Conservation (phyloP, 2,797 vertebrate genomes). For the Notamacropus eugenii region DNA sequence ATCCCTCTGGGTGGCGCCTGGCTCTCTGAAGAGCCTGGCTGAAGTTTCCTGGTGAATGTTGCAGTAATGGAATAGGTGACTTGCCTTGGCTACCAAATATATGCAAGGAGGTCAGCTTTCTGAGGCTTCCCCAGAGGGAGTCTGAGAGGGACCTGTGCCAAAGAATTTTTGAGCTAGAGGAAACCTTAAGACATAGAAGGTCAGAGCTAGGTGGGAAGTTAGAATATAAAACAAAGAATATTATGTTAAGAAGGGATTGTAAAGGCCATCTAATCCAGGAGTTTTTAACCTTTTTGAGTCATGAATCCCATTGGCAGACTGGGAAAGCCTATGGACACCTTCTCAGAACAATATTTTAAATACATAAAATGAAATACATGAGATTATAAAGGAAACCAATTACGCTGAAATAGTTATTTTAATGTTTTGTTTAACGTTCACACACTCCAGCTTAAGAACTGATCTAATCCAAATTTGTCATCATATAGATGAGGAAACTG, state of each 20-base stretch:
- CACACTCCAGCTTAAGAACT: background rate
- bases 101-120: background rate
- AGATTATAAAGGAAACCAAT: background rate
- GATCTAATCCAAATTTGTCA: background rate
- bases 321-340: background rate
- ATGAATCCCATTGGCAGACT: background rate
- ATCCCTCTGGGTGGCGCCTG: slow-evolving; percentile 66
- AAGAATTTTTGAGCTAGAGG: background rate
- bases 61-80: background rate
- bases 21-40: slow-evolving; percentile 59
- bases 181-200: background rate
- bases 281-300: background rate
- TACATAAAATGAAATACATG: background rate
- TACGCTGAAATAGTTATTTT: background rate
- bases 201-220: background rate
- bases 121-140: background rate
- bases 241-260: background rate
- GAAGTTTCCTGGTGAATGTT: background rate
- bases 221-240: background rate
- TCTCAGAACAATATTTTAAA: background rate
- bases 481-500: background rate
- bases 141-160: background rate
- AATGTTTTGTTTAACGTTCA: background rate
- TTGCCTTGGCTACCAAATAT: background rate
- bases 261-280: background rate